Base-by-base conservation (phyloP, 2,797 vertebrate species). In the Tarsius wallacei region DNA sequence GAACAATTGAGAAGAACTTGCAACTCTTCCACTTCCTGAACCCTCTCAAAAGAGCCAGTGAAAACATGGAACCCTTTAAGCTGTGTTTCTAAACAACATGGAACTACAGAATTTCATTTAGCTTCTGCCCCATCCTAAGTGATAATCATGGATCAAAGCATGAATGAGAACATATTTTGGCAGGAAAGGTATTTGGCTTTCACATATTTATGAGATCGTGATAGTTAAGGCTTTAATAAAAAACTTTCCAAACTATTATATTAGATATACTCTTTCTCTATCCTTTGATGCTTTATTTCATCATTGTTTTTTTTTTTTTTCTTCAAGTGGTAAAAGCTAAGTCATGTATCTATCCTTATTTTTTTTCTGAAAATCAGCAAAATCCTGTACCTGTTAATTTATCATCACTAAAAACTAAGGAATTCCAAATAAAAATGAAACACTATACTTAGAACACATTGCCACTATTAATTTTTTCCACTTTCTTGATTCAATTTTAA, bases 401-500 rank as follows among this genome's bases (percentile, higher is more conserved):
- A 68, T 85, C 73, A 89, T 78, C n/a, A 71, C 33, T 53, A 77
- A 83, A 91, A 96, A 85, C 22, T 24, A 91, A 93, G 33, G 28
- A 63, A 90, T 87, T 87, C 19, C 42, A 76, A 97, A 95, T 28
- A 73, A 82, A 96, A 82, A 19, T 4, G 5, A 63, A 86, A 47
- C 31, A 77, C 31, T 49, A 49, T 53, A 86, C 24, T 83, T 77
- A 51, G 26, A 64, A 63, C 21, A 86, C 13, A 33, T 24, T 59
- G n/a, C 26, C 26, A 36, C 28, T 57, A 78, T 84, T 96, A 57
- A 42, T 74, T 49, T 90, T 42, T 80, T 82, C 24, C 14, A 80
- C 42, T 63, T 93, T n/a, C 3, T 66, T 14, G 31, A 91, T 82
- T 96, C 47, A 86, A 42, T 87, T 95, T 96, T 80, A 96, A 93